Conservation (phyloP, 2,113 vertebrate genomes). For the Sapayoa aenigma region DNA sequence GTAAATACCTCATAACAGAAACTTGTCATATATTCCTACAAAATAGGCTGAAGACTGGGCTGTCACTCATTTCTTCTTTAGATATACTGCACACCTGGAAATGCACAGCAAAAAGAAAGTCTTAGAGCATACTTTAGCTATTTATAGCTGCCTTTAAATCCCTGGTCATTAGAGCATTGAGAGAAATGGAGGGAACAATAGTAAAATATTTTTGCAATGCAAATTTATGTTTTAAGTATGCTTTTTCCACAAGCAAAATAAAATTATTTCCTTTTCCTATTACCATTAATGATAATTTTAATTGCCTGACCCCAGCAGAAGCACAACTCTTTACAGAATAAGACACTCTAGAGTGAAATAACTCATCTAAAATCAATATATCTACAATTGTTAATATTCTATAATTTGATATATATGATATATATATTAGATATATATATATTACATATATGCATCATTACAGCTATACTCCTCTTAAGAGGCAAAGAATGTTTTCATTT, state of each 20-base stretch:
- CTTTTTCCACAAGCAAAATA: neutral
- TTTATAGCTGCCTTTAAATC: slow-evolving; percentile 1
- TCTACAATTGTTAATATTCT: neutral
- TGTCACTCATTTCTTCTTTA: slow-evolving; percentile 7
- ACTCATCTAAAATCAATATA: neutral
- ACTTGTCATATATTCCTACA: neutral
- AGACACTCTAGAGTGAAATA: neutral
- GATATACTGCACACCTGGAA: neutral
- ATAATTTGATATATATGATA: neutral
- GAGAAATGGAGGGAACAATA: neutral
- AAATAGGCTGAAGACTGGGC: neutral
- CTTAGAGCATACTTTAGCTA: neutral
- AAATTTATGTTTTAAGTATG: neutral
- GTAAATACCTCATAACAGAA: slow-evolving; percentile 38
- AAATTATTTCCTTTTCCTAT: neutral
- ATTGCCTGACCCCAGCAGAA: neutral
- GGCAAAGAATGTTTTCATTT: neutral
- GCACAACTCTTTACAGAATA: neutral
- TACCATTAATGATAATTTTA: neutral
- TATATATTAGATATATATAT: neutral
- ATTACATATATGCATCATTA: neutral
- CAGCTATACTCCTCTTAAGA: neutral
- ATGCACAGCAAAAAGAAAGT: neutral
- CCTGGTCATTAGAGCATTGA: neutral
- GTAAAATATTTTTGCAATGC: neutral